phyloP scores from a whole-genome alignment of 1,140 invertebrate species.

The Macrobrachium rosenbergii region DNA sequence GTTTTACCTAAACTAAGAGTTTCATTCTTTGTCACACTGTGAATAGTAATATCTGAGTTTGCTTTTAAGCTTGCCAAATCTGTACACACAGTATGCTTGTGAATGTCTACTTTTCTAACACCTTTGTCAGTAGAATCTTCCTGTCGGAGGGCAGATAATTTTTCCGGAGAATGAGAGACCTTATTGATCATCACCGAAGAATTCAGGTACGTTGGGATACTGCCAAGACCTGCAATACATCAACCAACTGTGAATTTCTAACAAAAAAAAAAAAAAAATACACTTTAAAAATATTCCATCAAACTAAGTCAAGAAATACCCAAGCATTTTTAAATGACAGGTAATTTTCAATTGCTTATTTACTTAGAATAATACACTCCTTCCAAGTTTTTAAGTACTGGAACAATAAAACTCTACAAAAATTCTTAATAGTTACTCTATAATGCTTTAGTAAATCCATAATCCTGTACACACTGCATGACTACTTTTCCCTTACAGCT shows the following conservation, averaged over 20 bases:
- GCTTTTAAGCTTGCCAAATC: slow-evolving; percentile 62
- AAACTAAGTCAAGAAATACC: too few relatives aligned
- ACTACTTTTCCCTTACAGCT: too few relatives aligned
- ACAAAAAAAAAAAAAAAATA: neutral
- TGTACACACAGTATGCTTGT: slow-evolving; percentile 49
- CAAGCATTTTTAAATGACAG: too few relatives aligned
- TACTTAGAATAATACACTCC: too few relatives aligned
- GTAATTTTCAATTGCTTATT: too few relatives aligned
- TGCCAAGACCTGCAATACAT: slow-evolving; percentile 56
- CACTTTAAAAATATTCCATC: neutral
- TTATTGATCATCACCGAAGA: slow-evolving; percentile 66
- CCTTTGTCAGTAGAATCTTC: slow-evolving; percentile 53
- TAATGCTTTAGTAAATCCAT: too few relatives aligned
- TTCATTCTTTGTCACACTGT: slow-evolving; percentile 66
- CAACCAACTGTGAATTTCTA: neutral
- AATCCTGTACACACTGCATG: too few relatives aligned
- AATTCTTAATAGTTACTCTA: too few relatives aligned
- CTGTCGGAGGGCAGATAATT: slow-evolving; percentile 46
- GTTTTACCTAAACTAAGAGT: slow-evolving; percentile 47
- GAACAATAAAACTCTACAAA: too few relatives aligned
- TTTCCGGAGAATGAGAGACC: slow-evolving; percentile 62
- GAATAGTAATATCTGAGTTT: slow-evolving; percentile 66
- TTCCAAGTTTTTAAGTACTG: too few relatives aligned
- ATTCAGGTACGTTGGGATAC: slow-evolving; percentile 65
- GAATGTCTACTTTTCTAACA: slow-evolving; percentile 47